Conservation (phyloP, 2,797 vertebrate genomes). For the Etheostoma nigrum region DNA sequence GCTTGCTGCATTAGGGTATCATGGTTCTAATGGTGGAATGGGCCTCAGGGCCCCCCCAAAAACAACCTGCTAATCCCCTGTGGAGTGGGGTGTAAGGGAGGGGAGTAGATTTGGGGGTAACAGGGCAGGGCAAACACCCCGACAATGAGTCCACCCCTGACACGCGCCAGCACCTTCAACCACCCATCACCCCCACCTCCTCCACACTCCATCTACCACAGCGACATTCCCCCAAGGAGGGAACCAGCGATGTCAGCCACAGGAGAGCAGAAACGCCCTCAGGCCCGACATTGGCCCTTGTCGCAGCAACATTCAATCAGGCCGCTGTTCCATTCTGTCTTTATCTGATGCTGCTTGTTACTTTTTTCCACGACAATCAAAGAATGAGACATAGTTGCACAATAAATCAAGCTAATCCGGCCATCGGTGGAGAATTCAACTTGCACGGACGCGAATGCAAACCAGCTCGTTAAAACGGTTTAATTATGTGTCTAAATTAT, state of each 20-base stretch:
- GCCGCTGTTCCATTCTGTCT: conserved; percentile 19
- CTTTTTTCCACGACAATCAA: conserved; percentile 7
- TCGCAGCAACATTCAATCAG: conserved; percentile 52
- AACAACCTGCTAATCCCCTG: conserved; percentile 87
- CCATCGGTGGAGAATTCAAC: conserved; percentile 35
- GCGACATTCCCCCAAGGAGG: conserved; percentile 56
- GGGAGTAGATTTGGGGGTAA: conserved; percentile 58
- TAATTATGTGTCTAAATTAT: conserved; percentile 75
- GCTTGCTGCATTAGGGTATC: conserved; percentile 75
- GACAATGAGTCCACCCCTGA: conserved; percentile 74
- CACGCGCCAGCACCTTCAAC: conserved; percentile 73
- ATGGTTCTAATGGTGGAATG: conserved; percentile 84
- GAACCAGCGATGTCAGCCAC: conserved; percentile 51
- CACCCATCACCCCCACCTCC: conserved; percentile 25
- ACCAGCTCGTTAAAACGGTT: conserved; percentile 71
- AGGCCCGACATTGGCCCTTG: conserved; percentile 24
- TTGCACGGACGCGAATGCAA: conserved; percentile 28
- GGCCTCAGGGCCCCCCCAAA: conserved; percentile 63
- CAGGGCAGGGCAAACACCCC: conserved; percentile 58
- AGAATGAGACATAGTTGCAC: background rate
- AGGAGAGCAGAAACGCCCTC: conserved; percentile 49
- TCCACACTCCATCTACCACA: conserved; percentile 42
- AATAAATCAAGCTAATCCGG: conserved; percentile 19
- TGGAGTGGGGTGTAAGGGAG: conserved; percentile 33
- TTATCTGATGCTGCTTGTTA: conserved; percentile 12